Evolutionary conservation across 2,888 invertebrate species (phyloP).

Genomic region (Ornithoptera priamus): DNA sequence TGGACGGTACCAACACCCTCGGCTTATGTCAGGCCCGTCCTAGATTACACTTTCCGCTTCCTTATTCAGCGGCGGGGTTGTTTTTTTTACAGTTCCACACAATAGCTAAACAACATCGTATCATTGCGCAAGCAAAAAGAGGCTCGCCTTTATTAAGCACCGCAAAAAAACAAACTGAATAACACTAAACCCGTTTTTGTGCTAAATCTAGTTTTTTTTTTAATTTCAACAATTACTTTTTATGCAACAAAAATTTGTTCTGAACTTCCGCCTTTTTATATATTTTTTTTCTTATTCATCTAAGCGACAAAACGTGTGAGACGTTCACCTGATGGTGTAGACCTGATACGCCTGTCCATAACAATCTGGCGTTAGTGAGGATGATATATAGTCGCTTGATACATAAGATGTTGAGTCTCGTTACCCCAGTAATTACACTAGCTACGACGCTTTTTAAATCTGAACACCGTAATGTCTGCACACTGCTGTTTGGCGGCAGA

Average conservation of each 20-base stretch:
- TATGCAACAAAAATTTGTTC: not conserved
- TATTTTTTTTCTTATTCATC: too few relatives aligned
- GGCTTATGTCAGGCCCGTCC: constrained; percentile 12
- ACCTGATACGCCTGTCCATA: too few relatives aligned
- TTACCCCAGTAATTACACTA: too few relatives aligned
- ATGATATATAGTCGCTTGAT: too few relatives aligned
- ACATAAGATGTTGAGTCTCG: too few relatives aligned
- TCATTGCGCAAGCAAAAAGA: constrained; percentile 6
- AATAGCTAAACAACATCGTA: constrained; percentile 15
- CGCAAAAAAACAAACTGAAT: not conserved
- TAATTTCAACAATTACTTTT: not conserved
- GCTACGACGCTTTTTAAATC: too few relatives aligned
- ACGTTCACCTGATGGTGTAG: too few relatives aligned
- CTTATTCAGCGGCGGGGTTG: constrained; percentile 20
- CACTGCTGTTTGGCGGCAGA: too few relatives aligned
- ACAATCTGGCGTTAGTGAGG: too few relatives aligned
- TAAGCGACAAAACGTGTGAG: too few relatives aligned
- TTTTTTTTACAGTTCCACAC: constrained; percentile 22
- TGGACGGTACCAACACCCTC: constrained; percentile 12
- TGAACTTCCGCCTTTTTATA: too few relatives aligned
- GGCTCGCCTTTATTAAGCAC: constrained; percentile 11
- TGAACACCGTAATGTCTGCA: too few relatives aligned
- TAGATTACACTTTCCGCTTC: constrained; percentile 26
- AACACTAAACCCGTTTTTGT: not conserved
- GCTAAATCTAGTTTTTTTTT: not conserved